Conservation (phyloP, 1,140 invertebrate genomes). For the Polypedilum vanderplanki region DNA sequence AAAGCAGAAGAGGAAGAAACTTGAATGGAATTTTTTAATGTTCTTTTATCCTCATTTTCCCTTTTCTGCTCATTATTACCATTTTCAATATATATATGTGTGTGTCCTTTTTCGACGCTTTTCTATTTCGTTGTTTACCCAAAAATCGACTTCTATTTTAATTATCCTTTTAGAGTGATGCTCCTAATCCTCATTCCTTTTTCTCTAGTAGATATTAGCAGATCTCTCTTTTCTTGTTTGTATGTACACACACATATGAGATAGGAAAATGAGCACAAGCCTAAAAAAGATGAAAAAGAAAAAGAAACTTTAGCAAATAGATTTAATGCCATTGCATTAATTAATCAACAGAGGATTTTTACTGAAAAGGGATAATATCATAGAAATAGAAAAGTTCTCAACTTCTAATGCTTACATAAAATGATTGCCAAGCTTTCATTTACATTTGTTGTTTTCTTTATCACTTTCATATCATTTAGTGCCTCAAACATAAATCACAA, state of each 20-base stretch:
- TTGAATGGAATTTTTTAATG: constrained; percentile 13
- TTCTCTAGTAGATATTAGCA: neutral
- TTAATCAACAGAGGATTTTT: constrained; percentile 13
- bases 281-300: neutral
- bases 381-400: no score
- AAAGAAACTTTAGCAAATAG: neutral
- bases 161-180: neutral
- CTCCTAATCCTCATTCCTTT: neutral
- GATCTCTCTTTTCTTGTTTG: no score
- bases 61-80: neutral
- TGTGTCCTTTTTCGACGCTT: neutral
- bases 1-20: neutral
- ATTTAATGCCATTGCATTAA: constrained; percentile 7
- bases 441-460: no score
- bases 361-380: neutral
- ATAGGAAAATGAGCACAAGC: neutral
- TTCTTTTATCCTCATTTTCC: neutral
- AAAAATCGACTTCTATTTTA: neutral
- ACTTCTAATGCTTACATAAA: no score
- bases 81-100: no score
- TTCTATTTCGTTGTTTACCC: neutral
- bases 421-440: no score
- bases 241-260: neutral
- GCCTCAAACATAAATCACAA: no score
- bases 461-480: no score